A percentile compares a stretch with the other conserved stretches of the same genome.
Conservation (phyloP, 2,797 vertebrate genomes). For the Xenops minutus region DNA sequence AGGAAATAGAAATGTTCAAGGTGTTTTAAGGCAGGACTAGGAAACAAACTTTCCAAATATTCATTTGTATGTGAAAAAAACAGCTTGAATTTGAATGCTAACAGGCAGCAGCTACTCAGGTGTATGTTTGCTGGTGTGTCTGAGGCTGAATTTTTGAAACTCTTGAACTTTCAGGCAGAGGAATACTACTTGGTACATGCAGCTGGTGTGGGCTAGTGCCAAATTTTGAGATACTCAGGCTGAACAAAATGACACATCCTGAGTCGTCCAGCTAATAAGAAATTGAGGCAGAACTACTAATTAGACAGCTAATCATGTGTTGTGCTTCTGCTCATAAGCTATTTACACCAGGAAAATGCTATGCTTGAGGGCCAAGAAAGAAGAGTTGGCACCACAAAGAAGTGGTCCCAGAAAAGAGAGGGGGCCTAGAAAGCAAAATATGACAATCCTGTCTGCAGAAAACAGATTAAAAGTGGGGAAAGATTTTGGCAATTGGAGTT, state of each 20-base stretch:
- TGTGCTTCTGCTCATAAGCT: neutral
- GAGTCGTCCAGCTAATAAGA: neutral
- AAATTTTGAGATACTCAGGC: neutral
- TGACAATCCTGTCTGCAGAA: neutral
- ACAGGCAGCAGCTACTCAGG: neutral
- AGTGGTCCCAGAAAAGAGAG: neutral
- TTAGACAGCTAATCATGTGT: rapidly evolving
- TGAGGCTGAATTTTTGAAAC: neutral
- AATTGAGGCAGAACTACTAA: neutral
- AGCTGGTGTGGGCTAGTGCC: neutral
- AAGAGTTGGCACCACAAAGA: neutral
- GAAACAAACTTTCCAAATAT: neutral
- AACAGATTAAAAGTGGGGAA: neutral
- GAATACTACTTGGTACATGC: neutral
- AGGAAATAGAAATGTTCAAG: neutral
- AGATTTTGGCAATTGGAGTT: neutral
- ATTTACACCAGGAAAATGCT: neutral
- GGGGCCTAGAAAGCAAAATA: neutral
- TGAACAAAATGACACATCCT: neutral
- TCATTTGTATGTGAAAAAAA: neutral
- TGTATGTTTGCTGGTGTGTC: neutral
- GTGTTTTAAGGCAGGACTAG: neutral
- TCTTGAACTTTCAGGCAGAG: neutral
- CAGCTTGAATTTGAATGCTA: neutral
- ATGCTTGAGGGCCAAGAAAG: neutral